phyloP scores from a whole-genome alignment of 2,888 invertebrate genomes.

The Ennomos erosarius region DNA sequence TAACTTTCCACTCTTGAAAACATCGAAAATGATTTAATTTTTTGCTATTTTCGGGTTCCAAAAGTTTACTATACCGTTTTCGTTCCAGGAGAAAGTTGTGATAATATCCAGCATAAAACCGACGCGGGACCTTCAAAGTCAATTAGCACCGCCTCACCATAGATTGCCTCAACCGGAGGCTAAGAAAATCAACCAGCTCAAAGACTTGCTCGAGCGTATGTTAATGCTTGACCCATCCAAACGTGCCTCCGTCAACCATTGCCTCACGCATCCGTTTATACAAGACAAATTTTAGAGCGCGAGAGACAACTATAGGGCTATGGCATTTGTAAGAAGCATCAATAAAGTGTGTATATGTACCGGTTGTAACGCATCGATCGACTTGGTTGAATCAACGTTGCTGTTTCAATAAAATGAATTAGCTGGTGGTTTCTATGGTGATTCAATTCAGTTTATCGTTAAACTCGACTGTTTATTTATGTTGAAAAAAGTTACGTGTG shows the following conservation, averaged over 20 bases:
- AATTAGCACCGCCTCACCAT: constrained; percentile 94
- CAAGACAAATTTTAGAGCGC: constrained; percentile 92
- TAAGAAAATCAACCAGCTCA: constrained; percentile 95
- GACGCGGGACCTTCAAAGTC: constrained; percentile 93
- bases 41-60: no score
- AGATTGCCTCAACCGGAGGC: constrained; percentile 94
- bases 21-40: no score
- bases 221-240: constrained; percentile 96
- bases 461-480: no score
- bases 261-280: constrained; percentile 97
- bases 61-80: constrained; percentile 4
- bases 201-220: constrained; percentile 96
- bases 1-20: no score
- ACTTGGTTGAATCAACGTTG: background rate
- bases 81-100: constrained; percentile 97
- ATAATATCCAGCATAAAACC: constrained; percentile 96
- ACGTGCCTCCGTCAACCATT: constrained; percentile 96
- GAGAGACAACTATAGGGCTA: constrained; percentile 2
- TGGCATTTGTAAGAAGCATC: background rate
- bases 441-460: no score
- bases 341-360: constrained; percentile 6
- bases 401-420: background rate
- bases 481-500: no score
- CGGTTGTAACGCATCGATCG: background rate
- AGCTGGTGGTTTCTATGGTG: no score